phyloP scores from a whole-genome alignment of 2,797 vertebrate species.

The Enteromius paludinosus region DNA sequence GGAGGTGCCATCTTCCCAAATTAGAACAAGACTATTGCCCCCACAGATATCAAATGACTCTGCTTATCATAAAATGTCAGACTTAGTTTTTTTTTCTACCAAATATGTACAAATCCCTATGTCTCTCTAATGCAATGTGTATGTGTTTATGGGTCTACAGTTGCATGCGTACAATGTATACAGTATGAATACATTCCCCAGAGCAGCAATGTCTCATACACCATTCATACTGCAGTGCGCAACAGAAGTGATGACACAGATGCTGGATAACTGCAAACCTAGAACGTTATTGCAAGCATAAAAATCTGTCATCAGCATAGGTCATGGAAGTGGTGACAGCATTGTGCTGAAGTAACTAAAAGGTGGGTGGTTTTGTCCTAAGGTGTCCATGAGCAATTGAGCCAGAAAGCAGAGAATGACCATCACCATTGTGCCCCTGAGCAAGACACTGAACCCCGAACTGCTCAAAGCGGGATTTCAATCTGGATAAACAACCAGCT shows the following conservation, averaged over 20 bases:
- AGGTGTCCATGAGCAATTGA: neutral
- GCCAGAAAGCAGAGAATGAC: conserved; percentile 18
- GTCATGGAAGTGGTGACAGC: conserved; percentile 13
- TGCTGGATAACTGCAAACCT: conserved; percentile 38
- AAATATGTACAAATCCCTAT: neutral
- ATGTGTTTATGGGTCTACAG: neutral
- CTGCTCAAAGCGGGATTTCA: conserved; percentile 30
- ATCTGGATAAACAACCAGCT: conserved; percentile 37
- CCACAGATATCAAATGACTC: conserved; percentile 14
- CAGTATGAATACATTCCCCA: conserved; percentile 9
- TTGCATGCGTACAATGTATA: neutral
- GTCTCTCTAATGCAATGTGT: conserved; percentile 3
- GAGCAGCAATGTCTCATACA: conserved; percentile 16
- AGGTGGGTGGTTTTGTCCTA: neutral
- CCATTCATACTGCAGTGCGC: conserved; percentile 30
- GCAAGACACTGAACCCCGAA: conserved; percentile 30
- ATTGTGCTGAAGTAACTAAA: conserved; percentile 12
- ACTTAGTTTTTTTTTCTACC: neutral
- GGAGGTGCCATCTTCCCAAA: conserved; percentile 21
- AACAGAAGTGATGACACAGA: conserved; percentile 45
- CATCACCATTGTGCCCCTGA: conserved; percentile 30
- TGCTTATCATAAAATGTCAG: neutral
- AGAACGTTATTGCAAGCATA: neutral
- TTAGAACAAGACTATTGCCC: conserved; percentile 14
- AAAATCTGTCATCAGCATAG: conserved; percentile 27